Evolutionary conservation across 1,140 invertebrate genomes (phyloP).

Genomic region (Drosophila truncata): DNA sequence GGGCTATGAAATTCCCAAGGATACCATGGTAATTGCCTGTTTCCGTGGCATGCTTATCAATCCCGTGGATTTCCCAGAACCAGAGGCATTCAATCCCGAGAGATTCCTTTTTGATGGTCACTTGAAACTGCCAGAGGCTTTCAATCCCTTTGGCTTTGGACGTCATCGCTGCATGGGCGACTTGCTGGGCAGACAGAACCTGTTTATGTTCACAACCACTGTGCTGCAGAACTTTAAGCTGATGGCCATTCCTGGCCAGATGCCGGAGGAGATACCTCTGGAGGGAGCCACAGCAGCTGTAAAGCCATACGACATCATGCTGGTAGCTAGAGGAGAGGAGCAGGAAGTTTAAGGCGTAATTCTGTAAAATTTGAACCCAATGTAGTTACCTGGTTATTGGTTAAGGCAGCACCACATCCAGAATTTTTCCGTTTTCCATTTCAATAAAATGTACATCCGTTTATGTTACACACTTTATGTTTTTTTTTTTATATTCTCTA

Average conservation of each 20-base stretch:
- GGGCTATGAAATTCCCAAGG: slow-evolving; percentile 92
- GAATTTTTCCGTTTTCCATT: not conserved
- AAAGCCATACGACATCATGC: slow-evolving; percentile 89
- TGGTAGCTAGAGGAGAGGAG: slow-evolving; percentile 79
- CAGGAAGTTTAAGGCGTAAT: not conserved
- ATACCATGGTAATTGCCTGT: slow-evolving; percentile 94
- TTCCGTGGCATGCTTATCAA: slow-evolving; percentile 91
- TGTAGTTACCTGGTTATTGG: slow-evolving; percentile 6
- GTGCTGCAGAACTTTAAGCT: slow-evolving; percentile 93
- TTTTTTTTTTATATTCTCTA: slow-evolving; percentile 61
- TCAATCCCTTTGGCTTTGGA: slow-evolving; percentile 92
- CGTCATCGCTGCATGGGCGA: slow-evolving; percentile 95
- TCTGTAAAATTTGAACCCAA: not conserved
- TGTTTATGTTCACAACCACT: slow-evolving; percentile 93
- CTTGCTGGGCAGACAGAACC: slow-evolving; percentile 92
- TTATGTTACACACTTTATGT: slow-evolving; percentile 31
- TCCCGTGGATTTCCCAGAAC: slow-evolving; percentile 89
- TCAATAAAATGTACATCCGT: slow-evolving; percentile 3
- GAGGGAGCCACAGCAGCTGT: slow-evolving; percentile 92
- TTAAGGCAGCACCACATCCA: not conserved
- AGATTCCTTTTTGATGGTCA: slow-evolving; percentile 91
- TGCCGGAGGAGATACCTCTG: slow-evolving; percentile 88
- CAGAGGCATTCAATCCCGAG: slow-evolving; percentile 89
- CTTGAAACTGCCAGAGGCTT: slow-evolving; percentile 89
- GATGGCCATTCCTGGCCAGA: slow-evolving; percentile 87